phyloP scores from a whole-genome alignment of 2,113 vertebrate genomes.

The Lagopus muta region DNA sequence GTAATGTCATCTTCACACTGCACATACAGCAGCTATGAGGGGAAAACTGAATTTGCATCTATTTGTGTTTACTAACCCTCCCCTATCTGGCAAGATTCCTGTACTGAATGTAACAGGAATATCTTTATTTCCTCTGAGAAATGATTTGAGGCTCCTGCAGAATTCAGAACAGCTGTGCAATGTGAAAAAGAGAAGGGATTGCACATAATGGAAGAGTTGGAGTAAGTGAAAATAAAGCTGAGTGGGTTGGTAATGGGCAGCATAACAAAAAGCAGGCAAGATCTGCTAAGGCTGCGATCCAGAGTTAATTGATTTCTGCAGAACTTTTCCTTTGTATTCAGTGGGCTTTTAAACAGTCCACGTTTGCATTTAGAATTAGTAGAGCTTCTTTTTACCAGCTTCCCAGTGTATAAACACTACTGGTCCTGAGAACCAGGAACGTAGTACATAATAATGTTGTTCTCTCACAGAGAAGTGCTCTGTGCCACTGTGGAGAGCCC shows the following conservation, averaged over 20 bases:
- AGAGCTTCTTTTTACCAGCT: not conserved
- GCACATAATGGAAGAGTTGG: not conserved
- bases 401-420: not conserved
- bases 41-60: not conserved
- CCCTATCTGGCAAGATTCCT: not conserved
- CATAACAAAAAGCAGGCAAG: not conserved
- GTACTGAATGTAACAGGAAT: conserved; percentile 20
- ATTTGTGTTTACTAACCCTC: not conserved
- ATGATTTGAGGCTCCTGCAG: not conserved
- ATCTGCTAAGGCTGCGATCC: not conserved
- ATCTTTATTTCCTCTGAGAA: conserved; percentile 50
- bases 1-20: not conserved
- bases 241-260: not conserved
- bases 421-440: not conserved
- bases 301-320: not conserved
- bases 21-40: not conserved
- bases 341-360: not conserved
- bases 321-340: not conserved
- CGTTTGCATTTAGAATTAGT: not conserved
- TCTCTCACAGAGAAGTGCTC: not conserved
- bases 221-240: conserved; percentile 11
- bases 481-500: not conserved
- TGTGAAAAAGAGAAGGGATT: not conserved
- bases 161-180: conserved; percentile 13
- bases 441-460: not conserved